Evolutionary conservation across 2,888 invertebrate genomes (phyloP), one percentile per base, ranked within the genome.

Genomic region (Onthophagus sagittarius): DNA sequence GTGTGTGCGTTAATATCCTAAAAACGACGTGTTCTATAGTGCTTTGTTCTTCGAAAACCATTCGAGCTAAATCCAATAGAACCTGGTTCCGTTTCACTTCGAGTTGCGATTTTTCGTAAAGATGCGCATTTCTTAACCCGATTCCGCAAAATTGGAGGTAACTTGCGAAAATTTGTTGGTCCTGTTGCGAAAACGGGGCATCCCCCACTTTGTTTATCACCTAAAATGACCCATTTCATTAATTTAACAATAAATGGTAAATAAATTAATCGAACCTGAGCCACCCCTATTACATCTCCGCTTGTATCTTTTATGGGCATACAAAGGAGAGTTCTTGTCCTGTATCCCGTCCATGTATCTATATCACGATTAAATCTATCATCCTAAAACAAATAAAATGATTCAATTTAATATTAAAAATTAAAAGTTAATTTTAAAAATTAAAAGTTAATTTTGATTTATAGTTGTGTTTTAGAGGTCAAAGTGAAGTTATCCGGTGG

Each of bases 111-210:
- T 95, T 92, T 86, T 98, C 97, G 85, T 97, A 98, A 62, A 98
- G 89, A 85, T 97, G 97, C n/a, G 98, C 97, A 85, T 98, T 98
- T 76, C 96, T 91, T 72, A 98, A 88, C 2, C 97, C 97, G 79
- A 98, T 98, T 76, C 97, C 97, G 86, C 98, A 98, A 87, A 98
- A 98, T 86, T 97, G 97, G 76, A 98, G 90, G 88, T 98, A 98
- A 81, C 95, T 93, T 74, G 93, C 88, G 87, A 98, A 98, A 73
- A 97, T 92, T 85, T 94, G 85, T 87, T 98, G 97, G 87, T 98
- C 98, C 83, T 91, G 91, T 76, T 90, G 86, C 72, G 95, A 95
- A 86, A 96, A 96, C 75, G 92, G 92, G 75, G 92, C 90, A 81
- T 94, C 94, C 83, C 92, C 93, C 80, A 94, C 91, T 87, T 96